phyloP scores from a whole-genome alignment of 2,888 invertebrate species.

The Apeira syringaria region DNA sequence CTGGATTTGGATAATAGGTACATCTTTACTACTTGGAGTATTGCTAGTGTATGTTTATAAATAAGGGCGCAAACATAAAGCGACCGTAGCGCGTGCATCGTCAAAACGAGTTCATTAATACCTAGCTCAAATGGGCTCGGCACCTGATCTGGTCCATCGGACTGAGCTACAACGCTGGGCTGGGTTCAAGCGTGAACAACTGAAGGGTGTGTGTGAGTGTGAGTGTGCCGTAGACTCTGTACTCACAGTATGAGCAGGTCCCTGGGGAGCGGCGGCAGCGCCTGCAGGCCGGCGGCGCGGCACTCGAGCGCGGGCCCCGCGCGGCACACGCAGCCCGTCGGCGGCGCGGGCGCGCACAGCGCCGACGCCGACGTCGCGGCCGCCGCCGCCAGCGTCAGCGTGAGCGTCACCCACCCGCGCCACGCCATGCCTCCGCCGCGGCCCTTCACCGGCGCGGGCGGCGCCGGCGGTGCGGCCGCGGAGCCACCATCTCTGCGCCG shows the following conservation, averaged over 20 bases:
- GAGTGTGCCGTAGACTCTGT: neutral
- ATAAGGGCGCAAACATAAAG: too few species aligned
- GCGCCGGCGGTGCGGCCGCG: neutral
- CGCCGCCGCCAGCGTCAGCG: neutral
- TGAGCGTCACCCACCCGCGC: neutral
- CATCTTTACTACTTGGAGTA: too few species aligned
- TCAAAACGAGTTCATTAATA: too few species aligned
- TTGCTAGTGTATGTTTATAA: too few species aligned
- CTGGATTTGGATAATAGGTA: too few species aligned
- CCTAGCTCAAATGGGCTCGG: too few species aligned
- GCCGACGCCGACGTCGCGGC: neutral
- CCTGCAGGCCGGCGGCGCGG: slow-evolving; percentile 10
- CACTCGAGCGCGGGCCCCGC: slow-evolving; percentile 4
- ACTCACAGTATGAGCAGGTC: slow-evolving; percentile 7
- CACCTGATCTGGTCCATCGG: too few species aligned
- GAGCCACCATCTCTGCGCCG: neutral
- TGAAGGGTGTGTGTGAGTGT: neutral
- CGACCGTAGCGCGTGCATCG: too few species aligned
- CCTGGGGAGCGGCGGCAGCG: slow-evolving; percentile 2
- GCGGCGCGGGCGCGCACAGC: neutral
- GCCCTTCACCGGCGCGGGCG: neutral
- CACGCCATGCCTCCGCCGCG: neutral
- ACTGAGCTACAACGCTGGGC: too few species aligned
- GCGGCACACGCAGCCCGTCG: slow-evolving; percentile 1
- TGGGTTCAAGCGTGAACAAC: too few species aligned